Base-by-base conservation (phyloP, 1,140 invertebrate species). In the Sycophaga agraensis region DNA sequence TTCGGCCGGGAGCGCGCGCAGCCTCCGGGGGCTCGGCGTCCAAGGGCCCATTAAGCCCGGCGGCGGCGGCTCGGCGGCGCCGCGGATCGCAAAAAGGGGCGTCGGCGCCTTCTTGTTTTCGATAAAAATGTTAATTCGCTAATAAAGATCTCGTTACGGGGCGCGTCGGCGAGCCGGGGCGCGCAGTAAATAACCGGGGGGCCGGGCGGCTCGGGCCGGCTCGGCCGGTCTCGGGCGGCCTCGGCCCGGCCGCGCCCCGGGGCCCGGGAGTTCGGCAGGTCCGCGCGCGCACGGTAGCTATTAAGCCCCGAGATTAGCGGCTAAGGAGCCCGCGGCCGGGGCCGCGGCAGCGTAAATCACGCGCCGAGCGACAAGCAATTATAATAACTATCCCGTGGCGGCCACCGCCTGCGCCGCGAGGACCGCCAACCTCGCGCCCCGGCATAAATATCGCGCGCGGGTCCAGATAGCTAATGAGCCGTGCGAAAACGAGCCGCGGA, bases 281-380 rank as follows among this genome's bases (percentile, higher is more conserved):
- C 9, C n/a, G 26, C 3, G 16, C n/a, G 16, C n/a, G 34, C 45
- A 62, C 67, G 54, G 67, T 70, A 70, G 70, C 70, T 67, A n/a
- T 71, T 68, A 65, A 55, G 17, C 4, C 21, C 35, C 63, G 61
- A 69, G 66, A 75, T 75, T 74, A 75, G 68, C 68, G 54, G 66
- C 72, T 75, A 72, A 75, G 73, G 67, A 73, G 68, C 65, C 67
- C 71, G 65, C 69, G 65, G 69, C 74, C 70, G 72, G n/a, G n/a
- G 66, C 66, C 59, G 68, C 56, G 64, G 63, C 51, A 59, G 65
- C 69, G 71, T 77, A 75, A 77, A 77, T 77, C 73, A 76, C 63
- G 63, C 63, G 69, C 53, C 66, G 68, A 73, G 70, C 70, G 73
- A 75, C 74, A 75, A 75, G 72, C 73, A 74, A 77, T 77, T 75